phyloP scores from a whole-genome alignment of 2,113 vertebrate species.

The Amphilophus citrinellus region DNA sequence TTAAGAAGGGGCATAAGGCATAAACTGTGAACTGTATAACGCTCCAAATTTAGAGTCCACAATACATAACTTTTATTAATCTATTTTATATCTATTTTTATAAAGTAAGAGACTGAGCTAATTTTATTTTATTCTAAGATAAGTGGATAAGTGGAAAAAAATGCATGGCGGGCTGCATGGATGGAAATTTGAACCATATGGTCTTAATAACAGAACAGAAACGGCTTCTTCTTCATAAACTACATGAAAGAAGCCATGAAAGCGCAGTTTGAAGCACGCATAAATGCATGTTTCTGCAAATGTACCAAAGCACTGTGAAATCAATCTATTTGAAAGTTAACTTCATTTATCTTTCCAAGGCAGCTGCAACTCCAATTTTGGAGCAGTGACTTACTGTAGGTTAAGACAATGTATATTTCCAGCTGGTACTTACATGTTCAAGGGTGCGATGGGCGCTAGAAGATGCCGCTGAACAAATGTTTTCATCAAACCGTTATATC shows the following conservation, averaged over 20 bases:
- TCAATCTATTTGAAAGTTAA: neutral
- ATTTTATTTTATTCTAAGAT: neutral
- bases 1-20: too few species aligned
- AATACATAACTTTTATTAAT: neutral
- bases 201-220: neutral
- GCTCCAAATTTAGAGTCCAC: neutral
- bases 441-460: slow-evolving; percentile 1
- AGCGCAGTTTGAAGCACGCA: neutral
- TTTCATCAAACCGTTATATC: slow-evolving; percentile 47
- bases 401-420: slow-evolving; percentile 20
- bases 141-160: neutral
- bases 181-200: neutral
- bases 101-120: too few species aligned
- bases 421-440: slow-evolving; percentile 25
- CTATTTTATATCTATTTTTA: too few species aligned
- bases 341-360: neutral
- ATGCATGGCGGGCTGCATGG: too few species aligned
- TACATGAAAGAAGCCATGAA: neutral
- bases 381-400: neutral
- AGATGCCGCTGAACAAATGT: slow-evolving; percentile 46
- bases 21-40: too few species aligned
- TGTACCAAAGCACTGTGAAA: neutral
- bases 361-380: neutral
- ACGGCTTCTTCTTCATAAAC: neutral
- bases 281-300: neutral